phyloP scores from a whole-genome alignment of 2,888 invertebrate species.

The Acrobasis repandana region DNA sequence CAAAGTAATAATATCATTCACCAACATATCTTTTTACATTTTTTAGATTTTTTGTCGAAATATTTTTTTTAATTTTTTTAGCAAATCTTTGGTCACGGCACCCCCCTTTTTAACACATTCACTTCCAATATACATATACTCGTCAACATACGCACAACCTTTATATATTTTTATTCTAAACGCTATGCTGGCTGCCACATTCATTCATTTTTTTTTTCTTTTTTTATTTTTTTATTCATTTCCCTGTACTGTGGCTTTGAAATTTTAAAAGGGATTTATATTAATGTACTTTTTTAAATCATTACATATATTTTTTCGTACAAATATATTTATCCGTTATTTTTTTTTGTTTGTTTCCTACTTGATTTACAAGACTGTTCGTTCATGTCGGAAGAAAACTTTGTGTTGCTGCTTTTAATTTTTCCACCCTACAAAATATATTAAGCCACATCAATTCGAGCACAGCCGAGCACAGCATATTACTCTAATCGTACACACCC shows the following conservation, averaged over 20 bases:
- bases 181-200: slow-evolving; percentile 14
- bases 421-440: background rate
- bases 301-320: too few species aligned
- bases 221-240: slow-evolving; percentile 5
- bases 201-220: slow-evolving; percentile 4
- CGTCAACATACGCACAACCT: slow-evolving; percentile 15
- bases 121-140: slow-evolving; percentile 17
- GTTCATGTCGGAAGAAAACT: too few species aligned
- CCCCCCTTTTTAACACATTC: slow-evolving; percentile 6
- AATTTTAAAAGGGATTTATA: background rate
- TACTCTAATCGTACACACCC: slow-evolving; percentile 31
- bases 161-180: slow-evolving; percentile 16
- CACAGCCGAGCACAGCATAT: slow-evolving; percentile 23
- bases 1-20: too few species aligned
- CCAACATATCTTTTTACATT: too few species aligned
- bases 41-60: background rate
- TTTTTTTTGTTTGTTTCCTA: too few species aligned
- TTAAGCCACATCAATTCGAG: background rate
- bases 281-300: background rate
- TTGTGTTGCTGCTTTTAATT: too few species aligned
- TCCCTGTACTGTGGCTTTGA: slow-evolving; percentile 3
- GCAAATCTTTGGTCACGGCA: slow-evolving; percentile 4
- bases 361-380: too few species aligned
- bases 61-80: background rate
- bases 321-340: too few species aligned